These are phyloP conservation scores for Empidonax traillii DNA, from an alignment of 2,113 vertebrate species.

Conservation along the genomic window DNA sequence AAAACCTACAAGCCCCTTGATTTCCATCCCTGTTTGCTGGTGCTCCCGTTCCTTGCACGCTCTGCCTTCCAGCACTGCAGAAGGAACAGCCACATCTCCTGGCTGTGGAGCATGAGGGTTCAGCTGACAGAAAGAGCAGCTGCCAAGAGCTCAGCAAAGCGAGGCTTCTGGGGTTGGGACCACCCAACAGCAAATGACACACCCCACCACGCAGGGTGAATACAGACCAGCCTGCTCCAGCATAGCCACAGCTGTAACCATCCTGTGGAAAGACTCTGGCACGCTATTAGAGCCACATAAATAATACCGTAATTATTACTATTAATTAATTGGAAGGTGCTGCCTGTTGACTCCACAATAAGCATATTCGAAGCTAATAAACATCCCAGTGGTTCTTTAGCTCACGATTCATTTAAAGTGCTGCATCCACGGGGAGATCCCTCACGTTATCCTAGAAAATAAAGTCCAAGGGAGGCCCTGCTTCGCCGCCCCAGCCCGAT, in stretches of 20 bases:
- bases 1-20: not conserved
- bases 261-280: not conserved
- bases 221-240: not conserved
- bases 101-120: not conserved
- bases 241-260: constrained; percentile 11
- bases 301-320: constrained; percentile 62
- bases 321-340: constrained; percentile 70
- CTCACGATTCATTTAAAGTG: constrained; percentile 44
- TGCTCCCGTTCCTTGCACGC: not conserved
- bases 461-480: not conserved
- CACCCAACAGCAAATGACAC: not conserved
- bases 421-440: not conserved
- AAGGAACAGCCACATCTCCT: not conserved
- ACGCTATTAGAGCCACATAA: constrained; percentile 17
- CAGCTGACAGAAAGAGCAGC: not conserved
- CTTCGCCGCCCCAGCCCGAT: not conserved
- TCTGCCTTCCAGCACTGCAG: not conserved
- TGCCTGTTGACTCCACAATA: constrained; percentile 64
- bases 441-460: not conserved
- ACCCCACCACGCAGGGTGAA: not conserved
- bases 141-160: not conserved
- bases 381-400: constrained; percentile 53
- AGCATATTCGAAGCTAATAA: constrained; percentile 52
- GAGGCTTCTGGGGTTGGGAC: not conserved
- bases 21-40: not conserved